These are phyloP conservation scores for Enteromius thamalakanensis DNA, from an alignment of 2,797 vertebrate species.

Conservation along the genomic window DNA sequence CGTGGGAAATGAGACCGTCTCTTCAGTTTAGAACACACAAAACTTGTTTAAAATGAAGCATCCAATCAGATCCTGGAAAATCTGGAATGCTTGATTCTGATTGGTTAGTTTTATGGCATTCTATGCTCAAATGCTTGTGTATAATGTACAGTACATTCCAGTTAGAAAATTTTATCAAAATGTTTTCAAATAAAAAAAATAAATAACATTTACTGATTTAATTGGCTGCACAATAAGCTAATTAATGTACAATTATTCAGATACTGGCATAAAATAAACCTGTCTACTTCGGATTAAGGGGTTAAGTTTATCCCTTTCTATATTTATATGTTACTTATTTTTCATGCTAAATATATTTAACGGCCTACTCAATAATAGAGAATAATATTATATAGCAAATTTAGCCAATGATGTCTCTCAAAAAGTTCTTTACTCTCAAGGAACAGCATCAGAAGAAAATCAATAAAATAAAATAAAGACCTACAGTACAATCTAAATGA, in stretches of 20 bases:
- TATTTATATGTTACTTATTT: not conserved
- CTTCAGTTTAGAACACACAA: constrained; percentile 6
- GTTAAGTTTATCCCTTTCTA: not conserved
- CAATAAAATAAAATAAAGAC: too few relatives aligned
- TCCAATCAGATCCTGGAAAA: not conserved
- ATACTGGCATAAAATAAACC: not conserved
- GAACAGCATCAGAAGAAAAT: too few relatives aligned
- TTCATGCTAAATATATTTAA: not conserved
- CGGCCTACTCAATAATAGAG: not conserved
- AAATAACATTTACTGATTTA: not conserved
- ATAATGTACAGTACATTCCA: not conserved
- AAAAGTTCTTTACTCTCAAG: too few relatives aligned
- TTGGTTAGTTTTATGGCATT: not conserved
- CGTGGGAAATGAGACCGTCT: constrained; percentile 33
- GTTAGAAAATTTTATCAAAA: not conserved
- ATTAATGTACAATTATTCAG: not conserved
- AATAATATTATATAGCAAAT: not conserved
- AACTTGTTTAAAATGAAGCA: not conserved
- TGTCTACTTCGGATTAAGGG: too few relatives aligned
- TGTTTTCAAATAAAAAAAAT: not conserved
- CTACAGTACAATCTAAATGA: too few relatives aligned
- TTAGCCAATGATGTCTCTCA: not conserved
- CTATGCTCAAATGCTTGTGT: too few relatives aligned
- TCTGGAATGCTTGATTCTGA: not conserved
- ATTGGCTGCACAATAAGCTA: not conserved